phyloP scores from a whole-genome alignment of 2,888 invertebrate genomes.

The Hirtodrosophila alboralis region DNA sequence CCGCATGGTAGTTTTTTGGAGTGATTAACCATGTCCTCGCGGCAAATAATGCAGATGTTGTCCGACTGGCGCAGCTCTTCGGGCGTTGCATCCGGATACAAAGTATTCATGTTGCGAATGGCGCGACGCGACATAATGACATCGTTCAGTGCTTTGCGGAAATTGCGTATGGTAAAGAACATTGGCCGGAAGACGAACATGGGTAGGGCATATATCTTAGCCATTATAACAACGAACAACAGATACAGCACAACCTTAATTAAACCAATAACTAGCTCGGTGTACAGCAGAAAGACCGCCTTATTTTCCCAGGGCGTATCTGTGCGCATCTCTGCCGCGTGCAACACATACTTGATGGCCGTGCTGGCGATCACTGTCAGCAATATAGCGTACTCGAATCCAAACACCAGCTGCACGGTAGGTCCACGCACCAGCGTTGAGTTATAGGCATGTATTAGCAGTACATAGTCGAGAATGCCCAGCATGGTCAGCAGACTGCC shows the following conservation, averaged over 20 bases:
- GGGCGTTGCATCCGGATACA: slow-evolving; percentile 97
- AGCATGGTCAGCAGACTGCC: slow-evolving; percentile 92
- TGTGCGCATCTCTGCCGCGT: slow-evolving; percentile 91
- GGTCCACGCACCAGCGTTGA: slow-evolving; percentile 97
- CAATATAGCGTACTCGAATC: slow-evolving; percentile 99
- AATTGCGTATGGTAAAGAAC: slow-evolving; percentile 99
- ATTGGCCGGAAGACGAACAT: slow-evolving; percentile 99
- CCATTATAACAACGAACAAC: slow-evolving; percentile 97
- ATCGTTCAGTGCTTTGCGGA: slow-evolving; percentile 98
- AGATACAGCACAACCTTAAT: slow-evolving; percentile 94
- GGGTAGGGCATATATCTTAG: slow-evolving; percentile 97
- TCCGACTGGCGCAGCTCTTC: slow-evolving; percentile 96
- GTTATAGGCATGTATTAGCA: slow-evolving; percentile 96
- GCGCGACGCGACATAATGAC: slow-evolving; percentile 98
- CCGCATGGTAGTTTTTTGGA: slow-evolving; percentile 99
- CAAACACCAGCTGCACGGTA: slow-evolving; percentile 99
- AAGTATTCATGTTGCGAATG: slow-evolving; percentile 98
- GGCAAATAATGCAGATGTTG: slow-evolving; percentile 99
- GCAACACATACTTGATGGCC: slow-evolving; percentile 94
- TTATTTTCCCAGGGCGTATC: slow-evolving; percentile 99
- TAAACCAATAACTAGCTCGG: slow-evolving; percentile 96
- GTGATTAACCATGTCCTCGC: slow-evolving; percentile 88
- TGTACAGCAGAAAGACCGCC: slow-evolving; percentile 97
- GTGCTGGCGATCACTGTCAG: slow-evolving; percentile 96
- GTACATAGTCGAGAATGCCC: slow-evolving; percentile 92